Evolutionary conservation across 2,113 vertebrate species (phyloP).

Genomic region (Coreoperca whiteheadi): DNA sequence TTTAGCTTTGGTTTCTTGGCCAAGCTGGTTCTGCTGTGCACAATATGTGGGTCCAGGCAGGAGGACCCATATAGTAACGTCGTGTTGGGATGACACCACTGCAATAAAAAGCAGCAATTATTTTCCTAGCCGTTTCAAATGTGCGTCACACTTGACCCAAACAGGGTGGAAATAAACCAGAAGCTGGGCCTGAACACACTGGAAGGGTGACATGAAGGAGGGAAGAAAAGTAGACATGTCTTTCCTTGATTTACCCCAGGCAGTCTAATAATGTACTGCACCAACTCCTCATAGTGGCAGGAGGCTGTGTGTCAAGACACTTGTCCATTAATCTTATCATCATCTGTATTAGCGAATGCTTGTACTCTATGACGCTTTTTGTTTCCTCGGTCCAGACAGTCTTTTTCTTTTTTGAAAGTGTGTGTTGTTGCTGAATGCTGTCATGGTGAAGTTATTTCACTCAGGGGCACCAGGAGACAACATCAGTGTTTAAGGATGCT

Average conservation of each 20-base stretch:
- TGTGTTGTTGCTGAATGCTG: conserved; percentile 26
- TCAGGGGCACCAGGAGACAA: conserved; percentile 49
- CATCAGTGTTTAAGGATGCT: conserved; percentile 56
- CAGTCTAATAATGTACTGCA: conserved; percentile 40
- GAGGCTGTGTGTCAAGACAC: conserved; percentile 30
- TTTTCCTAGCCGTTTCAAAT: conserved; percentile 70
- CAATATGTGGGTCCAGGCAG: conserved; percentile 29
- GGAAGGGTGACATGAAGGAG: conserved; percentile 23
- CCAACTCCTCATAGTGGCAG: conserved; percentile 25
- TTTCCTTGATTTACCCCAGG: conserved; percentile 54
- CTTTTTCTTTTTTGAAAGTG: neutral
- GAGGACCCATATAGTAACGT: conserved; percentile 59
- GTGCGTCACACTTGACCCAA: conserved; percentile 73
- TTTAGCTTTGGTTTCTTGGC: conserved; percentile 33
- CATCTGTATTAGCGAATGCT: conserved; percentile 33
- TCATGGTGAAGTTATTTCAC: conserved; percentile 50
- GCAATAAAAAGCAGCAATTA: conserved; percentile 74
- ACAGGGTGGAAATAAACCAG: conserved; percentile 73
- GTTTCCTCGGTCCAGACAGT: conserved; percentile 19
- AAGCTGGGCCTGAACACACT: conserved; percentile 29
- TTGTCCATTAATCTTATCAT: conserved; percentile 41
- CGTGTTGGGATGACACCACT: conserved; percentile 59
- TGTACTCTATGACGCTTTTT: conserved; percentile 31
- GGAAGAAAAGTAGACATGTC: conserved; percentile 24
- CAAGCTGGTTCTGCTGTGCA: conserved; percentile 29